Base-by-base conservation (phyloP, 2,888 invertebrate genomes). In the Halictus ligatus region DNA sequence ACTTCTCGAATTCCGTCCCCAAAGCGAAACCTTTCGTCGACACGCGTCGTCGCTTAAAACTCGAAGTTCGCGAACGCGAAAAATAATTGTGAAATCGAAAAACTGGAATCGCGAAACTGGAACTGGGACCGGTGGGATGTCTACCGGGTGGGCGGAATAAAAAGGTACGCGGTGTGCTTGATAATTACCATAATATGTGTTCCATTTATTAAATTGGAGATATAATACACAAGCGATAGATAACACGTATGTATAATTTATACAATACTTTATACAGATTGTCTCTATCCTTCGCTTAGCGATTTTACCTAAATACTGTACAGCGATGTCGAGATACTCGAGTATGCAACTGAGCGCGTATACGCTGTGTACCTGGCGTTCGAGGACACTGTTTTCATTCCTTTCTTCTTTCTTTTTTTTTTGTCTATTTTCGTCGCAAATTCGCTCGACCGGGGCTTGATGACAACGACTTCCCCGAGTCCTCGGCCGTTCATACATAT, bases 211-310 rank as follows among this genome's bases (percentile, higher is more conserved):
- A 92, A 94, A 94, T 94, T 92, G 93, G 93, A 94, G 94, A 93
- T 94, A 94, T 94, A 93, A 93, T 94, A 94, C 94, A 94, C 92
- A 94, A 94, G 94, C 93, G 93, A 93, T 94, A 93, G 92, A 92
- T 95, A 94, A 94, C 94, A 94, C 93, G 93, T 95, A 95, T 95
- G 94, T 95, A 95, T 95, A 95, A 94, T 95, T 95, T 95, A 94
- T 95, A 95, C 95, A 95, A 92, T 94, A 92, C 90, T 90, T 93
- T 93, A 92, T 93, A 93, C 93, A 93, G 93, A 93, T 93, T 93
- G 92, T 93, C 93, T 92, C 89, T 92, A 92, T 89, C 84, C 91
- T 88, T 92, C 90, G 90, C 91, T 93, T 91, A 93, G 93, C 92
- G 90, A 92, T 89, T 90, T 29, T 90, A 92, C 86, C 90, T 90